phyloP scores from a whole-genome alignment of 2,113 vertebrate genomes.

The Lamprotornis superbus region DNA sequence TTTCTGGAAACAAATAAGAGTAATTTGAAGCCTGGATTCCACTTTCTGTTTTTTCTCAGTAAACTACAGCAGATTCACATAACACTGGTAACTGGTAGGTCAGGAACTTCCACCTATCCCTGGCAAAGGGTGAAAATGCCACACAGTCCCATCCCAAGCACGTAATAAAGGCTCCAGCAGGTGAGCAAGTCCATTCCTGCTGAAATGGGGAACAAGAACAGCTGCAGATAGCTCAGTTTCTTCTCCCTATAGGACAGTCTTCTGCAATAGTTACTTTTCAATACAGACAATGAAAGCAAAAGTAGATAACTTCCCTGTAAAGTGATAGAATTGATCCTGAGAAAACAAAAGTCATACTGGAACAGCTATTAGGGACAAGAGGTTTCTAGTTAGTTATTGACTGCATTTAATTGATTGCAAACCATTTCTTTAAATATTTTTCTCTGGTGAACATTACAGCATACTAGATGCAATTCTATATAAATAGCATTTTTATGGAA shows the following conservation, averaged over 20 bases:
- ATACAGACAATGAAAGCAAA: background rate
- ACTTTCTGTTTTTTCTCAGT: background rate
- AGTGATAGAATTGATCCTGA: background rate
- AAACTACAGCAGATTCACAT: background rate
- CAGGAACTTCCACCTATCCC: background rate
- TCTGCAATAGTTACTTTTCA: background rate
- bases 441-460: background rate
- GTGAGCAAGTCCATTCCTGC: background rate
- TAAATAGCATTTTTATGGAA: background rate
- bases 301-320: background rate
- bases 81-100: background rate
- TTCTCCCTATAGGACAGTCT: background rate
- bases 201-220: background rate
- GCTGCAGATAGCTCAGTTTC: background rate
- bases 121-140: background rate
- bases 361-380: background rate
- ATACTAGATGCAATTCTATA: background rate
- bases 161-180: accelerated
- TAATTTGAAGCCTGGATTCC: background rate
- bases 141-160: background rate
- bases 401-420: background rate
- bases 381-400: background rate
- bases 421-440: background rate
- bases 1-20: background rate
- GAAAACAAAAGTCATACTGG: background rate